Conservation (phyloP, 2,113 vertebrate species). For the Osmerus eperlanus region DNA sequence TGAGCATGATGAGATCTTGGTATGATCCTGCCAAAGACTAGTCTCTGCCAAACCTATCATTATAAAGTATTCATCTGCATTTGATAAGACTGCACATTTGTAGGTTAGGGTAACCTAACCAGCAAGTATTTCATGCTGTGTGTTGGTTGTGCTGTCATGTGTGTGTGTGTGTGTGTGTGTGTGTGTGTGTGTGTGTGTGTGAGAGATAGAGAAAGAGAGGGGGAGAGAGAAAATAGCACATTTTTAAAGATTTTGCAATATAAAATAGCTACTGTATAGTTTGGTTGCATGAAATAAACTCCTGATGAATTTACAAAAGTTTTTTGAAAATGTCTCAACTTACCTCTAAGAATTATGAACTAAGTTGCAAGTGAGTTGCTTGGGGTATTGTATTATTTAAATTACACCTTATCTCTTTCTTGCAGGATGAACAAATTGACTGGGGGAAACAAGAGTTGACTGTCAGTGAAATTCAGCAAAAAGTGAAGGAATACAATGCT, state of each 20-base stretch:
- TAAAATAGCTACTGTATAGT: not conserved
- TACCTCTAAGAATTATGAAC: not conserved
- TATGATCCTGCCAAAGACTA: no score
- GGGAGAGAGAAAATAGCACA: not conserved
- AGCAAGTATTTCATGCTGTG: no score
- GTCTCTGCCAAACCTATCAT: no score
- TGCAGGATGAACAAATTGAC: conserved; percentile 84
- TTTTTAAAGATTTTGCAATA: not conserved
- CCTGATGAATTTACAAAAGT: not conserved
- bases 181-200: no score
- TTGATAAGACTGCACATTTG: no score
- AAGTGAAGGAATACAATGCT: conserved; percentile 90
- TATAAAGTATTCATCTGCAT: no score
- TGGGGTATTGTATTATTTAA: not conserved
- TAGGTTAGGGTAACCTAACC: no score
- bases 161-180: no score
- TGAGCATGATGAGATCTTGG: no score
- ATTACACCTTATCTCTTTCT: conserved; percentile 1
- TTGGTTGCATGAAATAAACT: not conserved
- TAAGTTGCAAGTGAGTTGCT: not conserved
- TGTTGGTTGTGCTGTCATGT: no score
- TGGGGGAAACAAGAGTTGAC: conserved; percentile 79
- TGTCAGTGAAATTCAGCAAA: conserved; percentile 80
- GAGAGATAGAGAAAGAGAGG: no score
- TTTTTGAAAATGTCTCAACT: not conserved